These are phyloP conservation scores for Sebastes jordani DNA, from an alignment of 2,797 vertebrate species.

Conservation along the genomic window DNA sequence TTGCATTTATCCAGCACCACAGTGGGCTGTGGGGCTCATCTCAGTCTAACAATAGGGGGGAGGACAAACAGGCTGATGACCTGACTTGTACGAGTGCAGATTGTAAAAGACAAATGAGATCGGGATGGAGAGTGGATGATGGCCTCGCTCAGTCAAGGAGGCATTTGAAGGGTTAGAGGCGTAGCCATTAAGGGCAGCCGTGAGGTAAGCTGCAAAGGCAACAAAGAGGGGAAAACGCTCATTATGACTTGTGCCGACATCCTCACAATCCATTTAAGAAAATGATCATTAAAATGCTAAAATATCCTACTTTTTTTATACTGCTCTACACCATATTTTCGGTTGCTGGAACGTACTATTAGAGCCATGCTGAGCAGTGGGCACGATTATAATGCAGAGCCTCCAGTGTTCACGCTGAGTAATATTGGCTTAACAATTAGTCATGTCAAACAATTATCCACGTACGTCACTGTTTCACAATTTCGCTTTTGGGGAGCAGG, in stretches of 20 bases:
- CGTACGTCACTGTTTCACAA: constrained; percentile 26
- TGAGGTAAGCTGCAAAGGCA: constrained; percentile 14
- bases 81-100: constrained; percentile 53
- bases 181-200: background rate
- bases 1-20: constrained; percentile 56
- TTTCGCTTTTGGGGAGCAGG: constrained; percentile 39
- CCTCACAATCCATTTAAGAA: constrained; percentile 1
- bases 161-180: constrained; percentile 25
- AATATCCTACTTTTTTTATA: background rate
- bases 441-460: constrained; percentile 59
- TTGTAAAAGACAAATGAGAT: constrained; percentile 65
- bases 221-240: background rate
- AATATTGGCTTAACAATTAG: constrained; percentile 56
- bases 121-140: constrained; percentile 41
- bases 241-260: background rate
- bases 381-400: constrained; percentile 32
- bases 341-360: constrained; percentile 18
- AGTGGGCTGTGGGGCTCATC: constrained; percentile 55
- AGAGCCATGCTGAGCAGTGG: constrained; percentile 18
- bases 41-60: constrained; percentile 62
- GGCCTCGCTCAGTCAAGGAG: constrained; percentile 24
- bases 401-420: constrained; percentile 38
- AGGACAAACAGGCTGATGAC: constrained; percentile 58
- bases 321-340: background rate
- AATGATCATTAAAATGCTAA: constrained; percentile 17